A percentile compares a stretch with the other conserved stretches of the same genome.
These are phyloP conservation scores for Ennomos erosarius DNA, from an alignment of 2,888 invertebrate genomes.

Conservation along the genomic window DNA sequence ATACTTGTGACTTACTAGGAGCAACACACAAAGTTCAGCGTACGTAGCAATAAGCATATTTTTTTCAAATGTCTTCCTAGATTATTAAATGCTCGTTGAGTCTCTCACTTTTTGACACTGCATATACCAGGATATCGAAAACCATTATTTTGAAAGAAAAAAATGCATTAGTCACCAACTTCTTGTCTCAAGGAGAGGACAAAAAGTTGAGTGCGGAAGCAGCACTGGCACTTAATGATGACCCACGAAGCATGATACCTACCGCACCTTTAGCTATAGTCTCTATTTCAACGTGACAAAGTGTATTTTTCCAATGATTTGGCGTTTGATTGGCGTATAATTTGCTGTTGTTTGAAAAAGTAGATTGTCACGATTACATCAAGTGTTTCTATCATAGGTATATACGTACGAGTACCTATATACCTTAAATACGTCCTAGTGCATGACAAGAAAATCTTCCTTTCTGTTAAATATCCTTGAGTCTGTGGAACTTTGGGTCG, in stretches of 20 bases:
- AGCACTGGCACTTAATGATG: constrained; percentile 12
- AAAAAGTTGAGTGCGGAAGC: constrained; percentile 28
- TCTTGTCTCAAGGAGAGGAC: constrained; percentile 5
- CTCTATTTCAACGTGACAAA: constrained; percentile 23
- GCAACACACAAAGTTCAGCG: too few relatives aligned
- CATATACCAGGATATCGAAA: too few relatives aligned
- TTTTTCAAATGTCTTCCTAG: too few relatives aligned
- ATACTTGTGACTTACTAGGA: too few relatives aligned
- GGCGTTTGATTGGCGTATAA: constrained; percentile 16
- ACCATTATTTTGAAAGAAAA: too few relatives aligned
- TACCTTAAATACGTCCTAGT: too few relatives aligned
- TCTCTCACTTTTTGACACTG: too few relatives aligned
- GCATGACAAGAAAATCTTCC: constrained; percentile 16
- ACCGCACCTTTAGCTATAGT: constrained; percentile 4
- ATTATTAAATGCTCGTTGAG: too few relatives aligned
- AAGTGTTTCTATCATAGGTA: constrained; percentile 8
- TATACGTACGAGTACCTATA: background rate
- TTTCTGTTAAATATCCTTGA: constrained; percentile 29
- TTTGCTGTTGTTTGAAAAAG: constrained; percentile 22
- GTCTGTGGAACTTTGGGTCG: constrained; percentile 3
- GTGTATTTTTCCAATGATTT: constrained; percentile 21
- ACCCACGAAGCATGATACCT: constrained; percentile 10
- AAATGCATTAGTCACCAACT: constrained; percentile 14
- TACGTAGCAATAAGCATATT: too few relatives aligned
- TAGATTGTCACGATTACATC: constrained; percentile 31